Base-by-base conservation (phyloP, 2,113 vertebrate species). In the Hiodon tergisus region DNA sequence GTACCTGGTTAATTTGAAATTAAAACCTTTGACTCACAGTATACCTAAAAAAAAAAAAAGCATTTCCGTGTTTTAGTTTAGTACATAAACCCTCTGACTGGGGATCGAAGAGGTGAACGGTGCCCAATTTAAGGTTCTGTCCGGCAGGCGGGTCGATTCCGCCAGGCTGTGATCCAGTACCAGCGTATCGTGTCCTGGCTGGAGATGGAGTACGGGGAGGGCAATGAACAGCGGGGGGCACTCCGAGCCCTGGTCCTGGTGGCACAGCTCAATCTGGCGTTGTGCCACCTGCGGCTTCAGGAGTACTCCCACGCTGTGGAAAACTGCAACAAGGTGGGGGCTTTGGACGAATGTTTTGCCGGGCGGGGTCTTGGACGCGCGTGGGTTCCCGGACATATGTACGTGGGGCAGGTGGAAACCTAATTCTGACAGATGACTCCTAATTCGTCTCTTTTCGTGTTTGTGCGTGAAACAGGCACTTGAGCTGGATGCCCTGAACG, bases 141-240 rank as follows among this genome's bases (percentile, higher is more conserved):
- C 3, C 78, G 59, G 66, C 77, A 99, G 97, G 89, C 87, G 55
- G 95, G 93, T 68, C 91, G 90, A 57, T 95, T 93, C 83, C 65
- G 89, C 79, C 94, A 96, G 87, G 97, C 97, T 0, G 87, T 95
- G 77, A 93, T 95, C 79, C 96, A 97, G 85, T 98, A 99, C 0
- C 92, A 95, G 81, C 94, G 94, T 81, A 96, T 98, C 0, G 87
- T 97, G 52, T 91, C 88, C 77, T 98, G 95, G 96, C 83, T 99
- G 58, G 95, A 98, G 78, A 94, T 97, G 91, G 95, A 98, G 83
- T 95, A 92, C 0, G 93, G 94, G 5, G 77, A 84, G 4, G 92
- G 90, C 0, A 86, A 87, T 2, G 93, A 94, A 71, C 93, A 98
- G 62, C 91, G 92, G 0, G 91, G 94, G 83, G 89, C 82, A 54